A percentile compares a stretch with the other conserved stretches of the same genome.
phyloP scores from a whole-genome alignment of 1,140 invertebrate species.

The Agrilus planipennis region DNA sequence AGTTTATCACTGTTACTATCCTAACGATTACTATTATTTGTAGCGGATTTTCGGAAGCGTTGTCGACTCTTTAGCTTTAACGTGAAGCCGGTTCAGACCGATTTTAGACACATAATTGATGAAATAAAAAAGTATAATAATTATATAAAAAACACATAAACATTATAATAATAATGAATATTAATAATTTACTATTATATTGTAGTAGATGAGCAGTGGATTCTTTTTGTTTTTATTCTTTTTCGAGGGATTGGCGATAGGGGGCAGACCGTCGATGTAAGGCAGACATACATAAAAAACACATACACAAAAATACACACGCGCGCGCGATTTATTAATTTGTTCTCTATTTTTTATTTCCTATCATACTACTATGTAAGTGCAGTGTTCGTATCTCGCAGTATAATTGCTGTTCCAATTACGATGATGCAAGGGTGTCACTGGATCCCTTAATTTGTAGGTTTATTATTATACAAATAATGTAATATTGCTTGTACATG shows the following conservation, averaged over 20 bases:
- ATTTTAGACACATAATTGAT: no score
- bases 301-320: no score
- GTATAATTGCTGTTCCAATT: conserved; percentile 12
- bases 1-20: conserved; percentile 23
- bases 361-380: conserved; percentile 26
- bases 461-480: conserved; percentile 35
- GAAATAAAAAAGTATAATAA: no score
- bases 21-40: conserved; percentile 19
- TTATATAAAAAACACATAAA: no score
- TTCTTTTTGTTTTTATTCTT: no score
- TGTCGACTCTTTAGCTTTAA: no score
- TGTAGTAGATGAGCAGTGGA: conserved; percentile 30
- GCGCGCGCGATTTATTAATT: conserved; percentile 29
- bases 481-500: conserved; percentile 41
- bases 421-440: conserved; percentile 18
- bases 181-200: no score
- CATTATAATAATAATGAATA: no score
- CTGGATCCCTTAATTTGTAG: conserved; percentile 28
- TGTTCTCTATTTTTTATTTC: conserved; percentile 14
- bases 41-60: conserved; percentile 17
- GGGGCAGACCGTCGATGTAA: no score
- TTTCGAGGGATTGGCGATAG: conserved; percentile 31
- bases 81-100: no score
- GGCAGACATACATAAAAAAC: no score
- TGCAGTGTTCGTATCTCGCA: conserved; percentile 20